Evolutionary conservation across 2,797 vertebrate genomes (phyloP), one percentile per base, ranked within the genome.

Genomic region (Halcyon smyrnensis): DNA sequence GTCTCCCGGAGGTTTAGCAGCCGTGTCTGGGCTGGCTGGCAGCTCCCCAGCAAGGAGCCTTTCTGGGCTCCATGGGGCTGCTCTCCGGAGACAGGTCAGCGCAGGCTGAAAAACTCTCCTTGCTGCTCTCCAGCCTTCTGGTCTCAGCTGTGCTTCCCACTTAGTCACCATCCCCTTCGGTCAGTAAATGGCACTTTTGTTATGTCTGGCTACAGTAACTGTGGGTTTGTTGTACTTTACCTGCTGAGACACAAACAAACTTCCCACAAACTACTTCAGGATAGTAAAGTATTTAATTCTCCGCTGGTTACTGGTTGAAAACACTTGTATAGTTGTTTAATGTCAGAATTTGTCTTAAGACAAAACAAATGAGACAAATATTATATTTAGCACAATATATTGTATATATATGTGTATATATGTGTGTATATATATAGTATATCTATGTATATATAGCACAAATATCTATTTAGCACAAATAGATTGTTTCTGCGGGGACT

Each of bases 21-120:
- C 80, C 82, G 41, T 43, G 3, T 70, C 65, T 53, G 79, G 30
- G 39, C 46, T 80, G 3, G 37, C n/a, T 80, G 3, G 37, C n/a
- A 62, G 3, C 32, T 81, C 36, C 69, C 8, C 46, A 65, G 39
- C 62, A 54, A 34, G 50, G n/a, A 30, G 62, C 34, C 65, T 87
- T 78, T 75, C 0, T 7, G 73, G 46, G 37, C 48, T 43, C 0
- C 1, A 41, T 84, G 39, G 7, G 23, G 41, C 48, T 87, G 2
- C 70, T 81, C 86, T 41, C 32, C 82, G 73, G 34, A 78, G 39
- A 11, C 45, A 62, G 24, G 27, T 60, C 64, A 86, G 69, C n/a
- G 37, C 45, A 87, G 63, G 20, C 45, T 76, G 46, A 73, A 51
- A 76, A 86, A 25, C 25, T 45, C 54, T 73, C 45, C 45, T 39